Conservation (phyloP, 2,888 invertebrate species). For the Petrolisthes cinctipes region DNA sequence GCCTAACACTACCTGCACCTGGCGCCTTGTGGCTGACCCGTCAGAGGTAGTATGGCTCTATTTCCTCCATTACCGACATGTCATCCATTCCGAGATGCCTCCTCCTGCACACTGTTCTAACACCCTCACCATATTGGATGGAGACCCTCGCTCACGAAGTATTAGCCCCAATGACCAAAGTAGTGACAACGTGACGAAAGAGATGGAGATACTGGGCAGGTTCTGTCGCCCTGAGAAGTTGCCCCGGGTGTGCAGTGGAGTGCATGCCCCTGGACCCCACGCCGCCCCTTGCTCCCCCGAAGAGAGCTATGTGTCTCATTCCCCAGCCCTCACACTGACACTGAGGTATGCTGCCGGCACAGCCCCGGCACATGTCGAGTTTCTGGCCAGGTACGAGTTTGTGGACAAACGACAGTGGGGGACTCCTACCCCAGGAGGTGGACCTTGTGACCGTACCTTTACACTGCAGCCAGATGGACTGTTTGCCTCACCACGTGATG, state of each 20-base stretch:
- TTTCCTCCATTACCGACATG: constrained; percentile 80
- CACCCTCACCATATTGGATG: constrained; percentile 59
- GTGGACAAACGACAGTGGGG: constrained; percentile 65
- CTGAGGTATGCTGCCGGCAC: constrained; percentile 62
- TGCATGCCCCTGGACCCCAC: constrained; percentile 60
- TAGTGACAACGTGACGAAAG: constrained; percentile 11
- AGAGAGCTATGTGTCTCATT: constrained; percentile 62
- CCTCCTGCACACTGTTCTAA: constrained; percentile 57
- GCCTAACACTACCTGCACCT: constrained; percentile 85
- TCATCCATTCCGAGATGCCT: constrained; percentile 59
- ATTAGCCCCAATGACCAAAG: not conserved
- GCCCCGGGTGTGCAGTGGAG: constrained; percentile 62
- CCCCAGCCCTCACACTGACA: constrained; percentile 56
- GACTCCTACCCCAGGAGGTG: constrained; percentile 41
- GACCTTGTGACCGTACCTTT: constrained; percentile 66
- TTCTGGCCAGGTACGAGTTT: constrained; percentile 62
- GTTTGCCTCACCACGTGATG: constrained; percentile 83
- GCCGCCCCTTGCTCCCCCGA: constrained; percentile 60
- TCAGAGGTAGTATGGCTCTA: constrained; percentile 87
- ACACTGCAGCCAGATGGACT: constrained; percentile 71
- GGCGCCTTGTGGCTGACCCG: constrained; percentile 72
- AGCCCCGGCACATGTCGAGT: constrained; percentile 63
- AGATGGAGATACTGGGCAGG: constrained; percentile 40
- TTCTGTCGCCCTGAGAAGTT: constrained; percentile 59
- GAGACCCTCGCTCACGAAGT: constrained; percentile 24